Conservation (phyloP, 2,888 invertebrate genomes). For the Acronicta psi region DNA sequence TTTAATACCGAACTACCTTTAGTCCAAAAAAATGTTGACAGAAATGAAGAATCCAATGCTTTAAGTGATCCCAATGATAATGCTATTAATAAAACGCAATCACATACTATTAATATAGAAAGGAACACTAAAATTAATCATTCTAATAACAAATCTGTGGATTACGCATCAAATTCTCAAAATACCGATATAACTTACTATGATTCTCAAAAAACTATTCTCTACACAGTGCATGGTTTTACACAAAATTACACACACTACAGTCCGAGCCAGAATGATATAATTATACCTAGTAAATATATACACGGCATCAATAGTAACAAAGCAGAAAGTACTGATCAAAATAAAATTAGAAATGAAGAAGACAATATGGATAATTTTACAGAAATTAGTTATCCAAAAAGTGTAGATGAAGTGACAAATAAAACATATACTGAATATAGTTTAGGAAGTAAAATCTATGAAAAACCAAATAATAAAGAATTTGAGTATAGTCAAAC, state of each 20-base stretch:
- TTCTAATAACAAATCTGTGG: neutral
- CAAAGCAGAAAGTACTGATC: neutral
- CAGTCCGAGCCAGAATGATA: constrained; percentile 67
- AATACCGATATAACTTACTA: constrained; percentile 19
- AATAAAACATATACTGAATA: neutral
- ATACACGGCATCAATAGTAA: constrained; percentile 42
- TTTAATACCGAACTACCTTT: neutral
- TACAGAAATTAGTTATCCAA: neutral
- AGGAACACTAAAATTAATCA: neutral
- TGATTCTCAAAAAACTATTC: constrained; percentile 59
- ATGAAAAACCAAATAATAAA: neutral
- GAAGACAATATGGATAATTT: neutral
- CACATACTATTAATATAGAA: neutral
- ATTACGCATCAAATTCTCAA: neutral
- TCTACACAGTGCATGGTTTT: constrained; percentile 55
- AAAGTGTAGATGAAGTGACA: neutral
- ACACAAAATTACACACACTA: constrained; percentile 63
- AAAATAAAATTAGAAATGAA: constrained; percentile 4
- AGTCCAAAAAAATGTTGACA: neutral
- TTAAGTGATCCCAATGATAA: neutral
- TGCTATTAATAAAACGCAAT: neutral
- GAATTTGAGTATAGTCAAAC: constrained; percentile 14
- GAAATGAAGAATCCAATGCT: neutral
- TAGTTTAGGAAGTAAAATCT: neutral
- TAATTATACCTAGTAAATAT: constrained; percentile 58